These are phyloP conservation scores for Beris chalybata DNA, from an alignment of 2,888 invertebrate species.

Conservation along the genomic window DNA sequence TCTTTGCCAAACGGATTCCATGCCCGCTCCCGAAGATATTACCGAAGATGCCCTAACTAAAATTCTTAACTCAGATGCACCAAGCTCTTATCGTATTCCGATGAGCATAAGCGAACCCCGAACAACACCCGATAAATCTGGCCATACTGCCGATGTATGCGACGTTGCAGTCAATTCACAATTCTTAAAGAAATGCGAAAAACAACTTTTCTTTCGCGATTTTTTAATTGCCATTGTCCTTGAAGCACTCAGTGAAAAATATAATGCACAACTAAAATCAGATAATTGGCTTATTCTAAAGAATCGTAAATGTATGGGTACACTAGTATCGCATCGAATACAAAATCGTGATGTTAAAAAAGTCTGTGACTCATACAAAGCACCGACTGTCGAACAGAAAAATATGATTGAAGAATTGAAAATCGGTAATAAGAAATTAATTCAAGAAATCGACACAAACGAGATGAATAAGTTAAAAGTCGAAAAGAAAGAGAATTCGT, in stretches of 20 bases:
- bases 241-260: slow-evolving; percentile 79
- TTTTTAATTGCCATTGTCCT: slow-evolving; percentile 80
- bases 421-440: slow-evolving; percentile 50
- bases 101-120: slow-evolving; percentile 88
- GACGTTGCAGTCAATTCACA: slow-evolving; percentile 81
- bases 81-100: slow-evolving; percentile 76
- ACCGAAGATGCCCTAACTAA: slow-evolving; percentile 69
- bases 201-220: slow-evolving; percentile 70
- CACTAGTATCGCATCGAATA: slow-evolving; percentile 72
- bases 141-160: slow-evolving; percentile 71
- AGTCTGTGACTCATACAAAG: slow-evolving; percentile 48
- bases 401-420: slow-evolving; percentile 40
- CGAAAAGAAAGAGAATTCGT: slow-evolving; percentile 6
- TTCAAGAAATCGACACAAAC: slow-evolving; percentile 61
- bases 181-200: slow-evolving; percentile 75
- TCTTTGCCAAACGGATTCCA: slow-evolving; percentile 76
- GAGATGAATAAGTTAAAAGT: slow-evolving; percentile 40
- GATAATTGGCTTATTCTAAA: slow-evolving; percentile 69
- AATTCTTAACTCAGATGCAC: slow-evolving; percentile 68
- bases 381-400: slow-evolving; percentile 40
- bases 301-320: slow-evolving; percentile 75
- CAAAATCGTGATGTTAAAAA: slow-evolving; percentile 68
- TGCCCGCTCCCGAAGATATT: slow-evolving; percentile 73
- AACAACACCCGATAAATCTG: slow-evolving; percentile 75
- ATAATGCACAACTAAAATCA: slow-evolving; percentile 68